Base-by-base conservation (phyloP, 2,888 invertebrate species). In the Pristionchus entomophagus region DNA sequence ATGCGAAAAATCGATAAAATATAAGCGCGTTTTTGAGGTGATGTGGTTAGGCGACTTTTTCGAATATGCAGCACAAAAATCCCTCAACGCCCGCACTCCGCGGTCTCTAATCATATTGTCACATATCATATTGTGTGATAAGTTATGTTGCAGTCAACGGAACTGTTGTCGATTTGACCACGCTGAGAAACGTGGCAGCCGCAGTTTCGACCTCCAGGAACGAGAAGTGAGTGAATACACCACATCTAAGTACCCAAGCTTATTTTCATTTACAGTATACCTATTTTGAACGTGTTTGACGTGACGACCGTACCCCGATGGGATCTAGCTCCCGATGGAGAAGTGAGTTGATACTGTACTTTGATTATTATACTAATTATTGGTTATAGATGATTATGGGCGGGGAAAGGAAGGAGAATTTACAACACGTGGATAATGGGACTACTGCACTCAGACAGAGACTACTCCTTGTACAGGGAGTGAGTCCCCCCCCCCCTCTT, bases 211-310 rank as follows among this genome's bases (percentile, higher is more conserved):
- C 41, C 14, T 84, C 82, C 5, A 69, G 77, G 19, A 69, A 84
- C 49, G 81, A 69, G 12, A 85, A 82, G 86, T 87, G 41, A 53
- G 86, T 87, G 41, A 53, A 84, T 19, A 29, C n/a, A 26, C 29
- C 4, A 38, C 6, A 53, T 62, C 22, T 83, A 2, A 10, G 22
- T 14, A 32, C 10, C 12, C 22, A 35, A 45, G 5, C 49, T 49
- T 62, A 14, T 59, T 14, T 69, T 22, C 22, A 14, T 29, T 53
- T 89, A 35, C 88, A 90, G 90, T n/a, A 86, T 87, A 26, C 85
- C 86, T 26, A 82, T 89, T 29, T 87, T 90, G 84, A 89, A 90
- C 77, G 88, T 90, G 0, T 89, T 89, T 85, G 88, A 90, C 77
- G 88, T 87, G 5, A 89, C 89, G 80, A 85, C 87, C 3, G 49